Evolutionary conservation across 2,888 invertebrate species (phyloP), one percentile per base, ranked within the genome.

Genomic region (Agrilus biguttatus): DNA sequence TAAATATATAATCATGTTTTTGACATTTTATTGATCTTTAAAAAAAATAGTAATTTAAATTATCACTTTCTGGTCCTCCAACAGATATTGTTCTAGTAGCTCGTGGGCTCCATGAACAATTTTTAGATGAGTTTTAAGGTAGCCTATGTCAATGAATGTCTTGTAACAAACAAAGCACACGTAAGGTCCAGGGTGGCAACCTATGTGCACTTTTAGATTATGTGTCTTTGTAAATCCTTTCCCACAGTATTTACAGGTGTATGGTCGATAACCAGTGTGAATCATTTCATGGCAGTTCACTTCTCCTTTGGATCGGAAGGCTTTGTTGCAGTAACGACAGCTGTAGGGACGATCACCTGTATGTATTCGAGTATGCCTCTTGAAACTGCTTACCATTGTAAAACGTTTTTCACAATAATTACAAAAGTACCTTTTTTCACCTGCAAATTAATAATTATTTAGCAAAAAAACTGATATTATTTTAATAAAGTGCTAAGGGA

Each of bases 261-360:
- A 52, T 0, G 63, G 61, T 3, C 65, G 60, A 33, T 55, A 60
- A 12, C 72, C 72, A 35, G 72, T 72, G 46, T 73, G 73, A 21
- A 54, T 61, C 48, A 52, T 53, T 42, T 56, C 54, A 40, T 59
- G 59, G 40, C 52, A 51, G 33, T 45, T 43, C 1, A 50, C 38
- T 45, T 58, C 58, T 57, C 84, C 84, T 43, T 81, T 69, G 55
- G 85, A 84, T 1, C 83, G 82, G 66, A 86, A 86, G 14, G 80
- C 78, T 58, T 83, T 83, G 51, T 78, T 79, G 59, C 85, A 85
- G 45, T 74, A 68, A 51, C 74, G 73, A 60, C 85, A 86, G 54
- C 79, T 80, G 69, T 83, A 85, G 1, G 85, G 85, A 35, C 81
- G 71, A 7, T 83, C 82, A 21, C 84, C 83, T 45, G 85, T 86